Conservation (phyloP, 23 tunicate genomes). For the Trididemnum miniatum region DNA sequence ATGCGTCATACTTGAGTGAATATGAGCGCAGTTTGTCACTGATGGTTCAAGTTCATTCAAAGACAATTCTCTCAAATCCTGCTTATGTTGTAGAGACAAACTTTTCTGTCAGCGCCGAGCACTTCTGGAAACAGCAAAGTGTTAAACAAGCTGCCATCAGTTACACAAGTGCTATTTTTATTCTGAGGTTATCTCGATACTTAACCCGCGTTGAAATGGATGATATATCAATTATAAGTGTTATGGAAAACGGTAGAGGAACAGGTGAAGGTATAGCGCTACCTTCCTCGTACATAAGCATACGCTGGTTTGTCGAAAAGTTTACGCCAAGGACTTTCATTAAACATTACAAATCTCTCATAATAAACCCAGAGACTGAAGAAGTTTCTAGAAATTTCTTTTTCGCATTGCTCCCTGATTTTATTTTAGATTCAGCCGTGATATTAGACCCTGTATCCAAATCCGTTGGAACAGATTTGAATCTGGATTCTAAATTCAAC, state of each 20-base stretch:
- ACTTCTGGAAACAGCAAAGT: no score
- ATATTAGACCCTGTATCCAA: background rate
- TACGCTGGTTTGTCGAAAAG: constrained; percentile 17
- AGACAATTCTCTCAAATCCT: background rate
- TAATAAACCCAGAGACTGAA: background rate
- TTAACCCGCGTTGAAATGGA: background rate
- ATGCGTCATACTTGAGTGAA: background rate
- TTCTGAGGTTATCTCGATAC: background rate
- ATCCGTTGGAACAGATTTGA: background rate
- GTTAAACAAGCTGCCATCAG: background rate
- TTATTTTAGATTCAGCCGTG: background rate
- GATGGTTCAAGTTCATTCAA: background rate
- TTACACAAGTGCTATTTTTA: background rate
- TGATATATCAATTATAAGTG: background rate
- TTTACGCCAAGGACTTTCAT: background rate
- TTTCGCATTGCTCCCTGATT: background rate
- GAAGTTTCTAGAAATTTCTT: background rate
- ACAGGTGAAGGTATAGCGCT: background rate
- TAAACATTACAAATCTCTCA: background rate
- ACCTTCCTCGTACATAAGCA: background rate
- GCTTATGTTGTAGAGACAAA: constrained; percentile 5
- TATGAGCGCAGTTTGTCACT: background rate
- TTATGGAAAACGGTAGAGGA: background rate
- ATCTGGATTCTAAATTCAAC: background rate
- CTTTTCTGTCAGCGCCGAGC: background rate